Evolutionary conservation across 2,797 vertebrate species (phyloP).

Genomic region (Myotis myotis): DNA sequence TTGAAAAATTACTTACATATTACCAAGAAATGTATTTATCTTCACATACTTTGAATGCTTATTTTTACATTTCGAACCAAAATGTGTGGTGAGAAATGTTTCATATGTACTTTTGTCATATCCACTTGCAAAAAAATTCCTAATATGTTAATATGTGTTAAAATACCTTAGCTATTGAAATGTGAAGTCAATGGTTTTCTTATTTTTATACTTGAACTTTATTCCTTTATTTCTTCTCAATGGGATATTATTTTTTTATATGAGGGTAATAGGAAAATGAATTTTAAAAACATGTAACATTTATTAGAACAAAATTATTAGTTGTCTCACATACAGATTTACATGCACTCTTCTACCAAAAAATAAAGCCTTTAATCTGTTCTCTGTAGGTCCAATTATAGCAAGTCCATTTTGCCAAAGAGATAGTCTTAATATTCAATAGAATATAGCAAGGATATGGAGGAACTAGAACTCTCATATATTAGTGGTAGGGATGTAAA

Average conservation of each 20-base stretch:
- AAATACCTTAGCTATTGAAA: slow-evolving; percentile 22
- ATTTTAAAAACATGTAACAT: neutral
- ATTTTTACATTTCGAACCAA: slow-evolving; percentile 25
- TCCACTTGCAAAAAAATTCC: neutral
- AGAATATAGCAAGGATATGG: neutral
- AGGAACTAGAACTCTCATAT: neutral
- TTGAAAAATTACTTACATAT: neutral
- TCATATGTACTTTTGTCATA: neutral
- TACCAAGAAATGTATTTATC: neutral
- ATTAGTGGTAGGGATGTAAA: neutral
- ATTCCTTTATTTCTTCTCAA: neutral
- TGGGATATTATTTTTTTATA: neutral
- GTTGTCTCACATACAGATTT: neutral
- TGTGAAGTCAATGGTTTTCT: neutral
- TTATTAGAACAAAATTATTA: slow-evolving; percentile 3
- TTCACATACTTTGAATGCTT: neutral
- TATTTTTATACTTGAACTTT: slow-evolving; percentile 36
- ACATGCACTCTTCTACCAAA: neutral
- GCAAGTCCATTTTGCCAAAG: neutral
- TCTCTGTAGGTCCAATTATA: neutral
- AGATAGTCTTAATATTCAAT: neutral
- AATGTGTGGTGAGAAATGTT: neutral
- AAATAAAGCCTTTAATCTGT: neutral
- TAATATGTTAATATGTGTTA: neutral
- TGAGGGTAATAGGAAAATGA: neutral